Percentiles rank a stretch among this genome's conserved stretches.
Evolutionary conservation across 2,113 vertebrate genomes (phyloP).

Genomic region (Carassius gibelio): DNA sequence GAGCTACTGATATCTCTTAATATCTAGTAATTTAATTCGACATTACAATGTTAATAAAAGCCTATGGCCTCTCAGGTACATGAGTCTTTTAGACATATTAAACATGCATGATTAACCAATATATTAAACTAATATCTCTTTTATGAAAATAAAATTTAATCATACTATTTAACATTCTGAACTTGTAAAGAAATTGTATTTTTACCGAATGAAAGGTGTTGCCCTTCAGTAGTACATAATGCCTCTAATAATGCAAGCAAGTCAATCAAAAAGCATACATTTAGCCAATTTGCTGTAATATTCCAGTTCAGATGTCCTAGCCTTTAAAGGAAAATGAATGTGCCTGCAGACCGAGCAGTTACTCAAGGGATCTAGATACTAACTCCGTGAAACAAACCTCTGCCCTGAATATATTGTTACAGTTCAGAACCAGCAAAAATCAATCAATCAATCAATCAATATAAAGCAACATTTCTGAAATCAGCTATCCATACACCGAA

Average conservation of each 20-base stretch:
- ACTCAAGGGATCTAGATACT: conserved; percentile 16
- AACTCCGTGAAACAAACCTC: conserved; percentile 13
- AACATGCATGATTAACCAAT: background rate
- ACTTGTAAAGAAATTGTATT: background rate
- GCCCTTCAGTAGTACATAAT: background rate
- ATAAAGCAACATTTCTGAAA: background rate
- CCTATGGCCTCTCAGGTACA: background rate
- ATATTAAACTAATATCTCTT: background rate
- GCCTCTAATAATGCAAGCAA: background rate
- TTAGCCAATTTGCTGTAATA: background rate
- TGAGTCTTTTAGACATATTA: background rate
- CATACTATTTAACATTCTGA: background rate
- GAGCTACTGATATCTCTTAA: background rate
- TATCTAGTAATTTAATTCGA: background rate
- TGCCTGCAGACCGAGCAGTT: background rate
- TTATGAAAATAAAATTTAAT: background rate
- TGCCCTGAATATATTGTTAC: conserved; percentile 23
- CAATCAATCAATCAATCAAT: too few relatives aligned
- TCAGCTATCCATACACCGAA: background rate
- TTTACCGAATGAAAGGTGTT: background rate
- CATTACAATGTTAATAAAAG: background rate
- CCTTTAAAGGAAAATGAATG: conserved; percentile 22
- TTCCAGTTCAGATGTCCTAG: background rate
- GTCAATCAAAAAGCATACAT: background rate
- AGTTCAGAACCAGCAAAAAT: background rate